Base-by-base conservation (phyloP, 2,113 vertebrate genomes). In the human region DNA sequence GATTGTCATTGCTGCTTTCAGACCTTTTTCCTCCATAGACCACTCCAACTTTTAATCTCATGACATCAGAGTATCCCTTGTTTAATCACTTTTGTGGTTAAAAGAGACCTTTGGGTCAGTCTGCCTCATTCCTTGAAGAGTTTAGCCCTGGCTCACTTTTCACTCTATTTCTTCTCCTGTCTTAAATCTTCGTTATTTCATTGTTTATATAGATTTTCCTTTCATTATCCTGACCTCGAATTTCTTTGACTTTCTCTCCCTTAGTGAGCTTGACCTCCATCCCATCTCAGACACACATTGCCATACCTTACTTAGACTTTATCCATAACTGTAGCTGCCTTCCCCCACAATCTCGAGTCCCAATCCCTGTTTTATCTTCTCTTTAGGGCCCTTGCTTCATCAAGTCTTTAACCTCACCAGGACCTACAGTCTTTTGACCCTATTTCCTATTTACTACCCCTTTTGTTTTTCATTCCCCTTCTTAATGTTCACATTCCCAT, bases 251-350 rank as follows among this genome's bases (percentile, higher is more conserved):
- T 82, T 48, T n/a, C 35, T 40, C 11, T 87, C 57, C 45, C 35
- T 55, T 12, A 11, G 1, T 70, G 93, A 86, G n/a, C 50, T 30
- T 38, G 76, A 43, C 35, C 7, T 20, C 27, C 25, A 43, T 64
- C 25, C 57, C 14, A 0, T 11, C 23, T 43, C 9, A 3, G 17
- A 57, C 13, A 23, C 23, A 7, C 2, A 1, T 8, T 16, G 18
- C 25, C 6, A 0, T 0, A 50, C 3, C 5, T 50, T 76, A 0
- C 38, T 17, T 8, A 2, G 80, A n/a, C 48, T 45, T 86, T 52
- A 0, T 6, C 35, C 3, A 8, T 82, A 12, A 14, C 23, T 4
- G 0, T 18, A 23, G 48, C 50, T 52, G 50, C 48, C 0, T 59
- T 50, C 40, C 50, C 17, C 27, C 30, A 27, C 14, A 25, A 2